phyloP scores from a whole-genome alignment of 2,888 invertebrate species.

The Cheilosia impressa region DNA sequence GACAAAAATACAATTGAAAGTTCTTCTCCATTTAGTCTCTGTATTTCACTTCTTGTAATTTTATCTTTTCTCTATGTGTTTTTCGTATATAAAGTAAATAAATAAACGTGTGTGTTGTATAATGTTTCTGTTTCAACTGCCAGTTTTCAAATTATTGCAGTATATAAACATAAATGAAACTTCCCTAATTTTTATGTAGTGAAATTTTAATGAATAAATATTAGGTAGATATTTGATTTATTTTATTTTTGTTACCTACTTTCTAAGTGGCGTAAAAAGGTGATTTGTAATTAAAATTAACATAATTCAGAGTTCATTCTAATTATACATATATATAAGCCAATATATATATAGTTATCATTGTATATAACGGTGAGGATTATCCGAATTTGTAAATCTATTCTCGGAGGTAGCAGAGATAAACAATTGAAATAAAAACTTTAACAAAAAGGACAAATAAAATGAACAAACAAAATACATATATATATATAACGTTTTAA shows the following conservation, averaged over 20 bases:
- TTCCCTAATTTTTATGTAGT: conserved; percentile 68
- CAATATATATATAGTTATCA: conserved; percentile 56
- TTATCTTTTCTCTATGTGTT: conserved; percentile 72
- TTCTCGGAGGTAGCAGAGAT: conserved; percentile 63
- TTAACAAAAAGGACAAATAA: conserved; percentile 52
- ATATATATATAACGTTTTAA: conserved; percentile 38
- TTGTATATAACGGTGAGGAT: conserved; percentile 70
- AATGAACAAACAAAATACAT: conserved; percentile 43
- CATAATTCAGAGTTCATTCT: conserved; percentile 65
- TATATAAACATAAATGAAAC: conserved; percentile 66
- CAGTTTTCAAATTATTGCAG: conserved; percentile 71
- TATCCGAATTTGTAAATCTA: conserved; percentile 72
- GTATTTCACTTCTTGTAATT: conserved; percentile 71
- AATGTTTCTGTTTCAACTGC: conserved; percentile 69
- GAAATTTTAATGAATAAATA: conserved; percentile 61
- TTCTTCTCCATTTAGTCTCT: conserved; percentile 53
- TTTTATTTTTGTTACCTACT: conserved; percentile 63
- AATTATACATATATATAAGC: conserved; percentile 40
- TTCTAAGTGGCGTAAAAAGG: conserved; percentile 70
- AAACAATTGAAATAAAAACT: conserved; percentile 50
- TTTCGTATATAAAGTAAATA: conserved; percentile 63
- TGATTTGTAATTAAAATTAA: conserved; percentile 67
- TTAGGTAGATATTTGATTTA: conserved; percentile 60
- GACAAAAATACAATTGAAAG: conserved; percentile 28
- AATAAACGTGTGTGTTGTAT: conserved; percentile 69